phyloP scores from a whole-genome alignment of 1,140 invertebrate genomes.

The Phenacoccus solenopsis region DNA sequence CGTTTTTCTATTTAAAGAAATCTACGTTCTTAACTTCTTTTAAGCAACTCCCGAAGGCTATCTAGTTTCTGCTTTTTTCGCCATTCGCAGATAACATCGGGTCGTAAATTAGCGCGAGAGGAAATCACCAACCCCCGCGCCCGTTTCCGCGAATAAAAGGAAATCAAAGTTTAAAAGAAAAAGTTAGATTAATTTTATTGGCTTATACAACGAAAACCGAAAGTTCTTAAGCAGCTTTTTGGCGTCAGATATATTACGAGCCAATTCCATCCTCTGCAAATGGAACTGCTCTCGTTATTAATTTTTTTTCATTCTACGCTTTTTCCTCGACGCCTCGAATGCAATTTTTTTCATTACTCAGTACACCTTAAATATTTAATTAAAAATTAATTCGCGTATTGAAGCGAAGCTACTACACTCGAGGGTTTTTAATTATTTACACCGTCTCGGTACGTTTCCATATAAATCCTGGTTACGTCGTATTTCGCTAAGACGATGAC shows the following conservation, averaged over 20 bases:
- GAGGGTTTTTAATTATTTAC: not conserved
- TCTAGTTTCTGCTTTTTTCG: not conserved
- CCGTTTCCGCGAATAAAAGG: not conserved
- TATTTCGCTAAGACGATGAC: too few relatives aligned
- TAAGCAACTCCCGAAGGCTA: not conserved
- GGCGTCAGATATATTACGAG: conserved; percentile 1
- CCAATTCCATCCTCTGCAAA: not conserved
- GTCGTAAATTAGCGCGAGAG: not conserved
- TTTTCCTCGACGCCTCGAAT: not conserved
- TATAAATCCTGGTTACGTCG: too few relatives aligned
- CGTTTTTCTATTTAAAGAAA: conserved; percentile 3
- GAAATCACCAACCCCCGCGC: not conserved
- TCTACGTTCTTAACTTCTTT: not conserved
- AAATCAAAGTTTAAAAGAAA: conserved; percentile 3
- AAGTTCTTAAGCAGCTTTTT: not conserved
- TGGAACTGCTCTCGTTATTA: not conserved
- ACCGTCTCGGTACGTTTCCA: not conserved
- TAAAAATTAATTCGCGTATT: not conserved
- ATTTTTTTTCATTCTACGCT: not conserved
- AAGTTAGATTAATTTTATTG: conserved; percentile 3
- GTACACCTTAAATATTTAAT: not conserved
- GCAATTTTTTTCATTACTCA: not conserved
- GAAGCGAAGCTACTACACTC: not conserved
- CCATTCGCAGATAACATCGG: not conserved
- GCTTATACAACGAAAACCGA: not conserved